Evolutionary conservation across 2,888 invertebrate genomes (phyloP), one percentile per base, ranked within the genome.

Genomic region (Caenorhabditis becei): DNA sequence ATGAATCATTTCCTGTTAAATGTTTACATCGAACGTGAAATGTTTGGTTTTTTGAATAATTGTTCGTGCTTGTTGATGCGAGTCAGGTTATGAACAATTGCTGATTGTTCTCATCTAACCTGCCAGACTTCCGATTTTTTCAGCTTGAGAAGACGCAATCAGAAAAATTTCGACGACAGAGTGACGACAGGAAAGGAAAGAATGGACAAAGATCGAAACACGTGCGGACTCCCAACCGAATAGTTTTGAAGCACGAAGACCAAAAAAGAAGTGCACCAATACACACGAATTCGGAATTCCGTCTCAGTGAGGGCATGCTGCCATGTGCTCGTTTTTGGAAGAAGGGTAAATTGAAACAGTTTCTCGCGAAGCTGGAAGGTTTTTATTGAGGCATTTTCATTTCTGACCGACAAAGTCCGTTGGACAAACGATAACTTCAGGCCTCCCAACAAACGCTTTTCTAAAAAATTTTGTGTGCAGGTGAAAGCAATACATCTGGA

Each of bases 1-100:
- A 75, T 75, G 75, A 75, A 75, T 75, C 66, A 75, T 66, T 75
- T 75, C 65, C 75, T 75, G 75, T 75, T 75, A 47, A 61, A 14
- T 18, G 10, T 23, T 24, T 20, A 7, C 14, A 14, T 41, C 41
- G 32, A 32, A 32, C 32, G 10, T 7, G 10, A 41, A 20, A 47
- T 18, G 47, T 47, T n/a, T 49, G 18, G 4, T 49, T 49, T 49
- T 18, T 51, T 23, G 51, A 51, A 51, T 18, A 47, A 47, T 5
- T 3, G 18, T 58, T 56, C 59, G 24, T 47, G 26, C 63, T 44
- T 59, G 35, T n/a, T n/a, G n/a, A n/a, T n/a, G 49, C 32, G 5
- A n/a, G 20, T 3, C 1, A 16, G 51, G 51, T 51, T 44, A 44
- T 4, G n/a, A 58, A 5, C 28, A 44, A 65, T 41, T 20, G 53